Evolutionary conservation across 2,797 vertebrate species (phyloP), one percentile per base, ranked within the genome.

Genomic region (Oophaga sylvatica): DNA sequence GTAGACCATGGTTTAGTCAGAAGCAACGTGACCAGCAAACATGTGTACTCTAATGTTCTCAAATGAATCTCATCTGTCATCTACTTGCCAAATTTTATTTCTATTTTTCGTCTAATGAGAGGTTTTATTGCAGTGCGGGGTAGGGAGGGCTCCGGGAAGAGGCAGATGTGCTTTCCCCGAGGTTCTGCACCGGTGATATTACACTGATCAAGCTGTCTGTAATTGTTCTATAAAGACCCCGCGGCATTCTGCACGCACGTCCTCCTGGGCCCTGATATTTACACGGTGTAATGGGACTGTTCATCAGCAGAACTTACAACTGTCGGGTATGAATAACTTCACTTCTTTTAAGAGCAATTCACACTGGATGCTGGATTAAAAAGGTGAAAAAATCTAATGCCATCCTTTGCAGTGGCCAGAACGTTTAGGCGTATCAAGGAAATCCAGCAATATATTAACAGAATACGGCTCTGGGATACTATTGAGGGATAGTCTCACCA

Each of bases 221-320:
- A 82, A 81, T 65, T 67, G 63, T 31, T 70, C 26, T 60, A 29
- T 59, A 79, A 59, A 59, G 76, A 45, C 53, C 76, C 53, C 1
- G 53, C 57, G 77, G 77, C 77, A 35, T 79, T 60, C 19, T 20
- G 22, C 20, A 19, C 19, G 16, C 31, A 22, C 8, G 15, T 26
- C 60, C 77, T 79, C 15, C n/a, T 31, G 53, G 29, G n/a, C 16
- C 15, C 1, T 80, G 57, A 35, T 62, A 35, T 80, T 35, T 62
- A 62, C n/a, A 17, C 20, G 12, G 16, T 62, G 11, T 80, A 79
- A 80, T 80, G 60, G 31, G 77, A 62, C 19, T 75, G 17, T 75
- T 22, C 71, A 75, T 75, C 71, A 71, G 35, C 35, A 75, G 17
- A 12, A 4, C 29, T 35, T 19, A 71, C 17, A 41, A 17, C 68